These are phyloP conservation scores for Dryobotodes eremita DNA, from an alignment of 2,888 invertebrate species.

Conservation along the genomic window DNA sequence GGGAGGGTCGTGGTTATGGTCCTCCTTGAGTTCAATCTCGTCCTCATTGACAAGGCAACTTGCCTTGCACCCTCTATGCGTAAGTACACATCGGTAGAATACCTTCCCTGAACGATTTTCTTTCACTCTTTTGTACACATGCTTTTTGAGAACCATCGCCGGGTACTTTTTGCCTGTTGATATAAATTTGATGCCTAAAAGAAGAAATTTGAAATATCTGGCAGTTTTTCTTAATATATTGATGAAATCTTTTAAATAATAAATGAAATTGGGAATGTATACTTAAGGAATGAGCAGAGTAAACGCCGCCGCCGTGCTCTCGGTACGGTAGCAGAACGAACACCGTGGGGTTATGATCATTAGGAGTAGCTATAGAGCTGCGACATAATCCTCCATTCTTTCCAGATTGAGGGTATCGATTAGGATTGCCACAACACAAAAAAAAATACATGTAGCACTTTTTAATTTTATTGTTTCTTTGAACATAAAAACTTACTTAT, in stretches of 20 bases:
- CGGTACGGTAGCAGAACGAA: background rate
- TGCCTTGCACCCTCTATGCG: slow-evolving; percentile 73
- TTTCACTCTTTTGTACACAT: slow-evolving; percentile 74
- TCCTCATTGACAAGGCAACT: slow-evolving; percentile 46
- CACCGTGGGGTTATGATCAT: background rate
- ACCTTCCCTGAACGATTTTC: slow-evolving; percentile 71
- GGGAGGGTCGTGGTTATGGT: slow-evolving; percentile 67
- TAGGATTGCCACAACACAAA: background rate
- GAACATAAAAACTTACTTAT: slow-evolving; percentile 8
- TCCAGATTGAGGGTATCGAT: background rate
- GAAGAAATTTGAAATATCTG: slow-evolving; percentile 31
- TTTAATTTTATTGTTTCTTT: slow-evolving; percentile 21
- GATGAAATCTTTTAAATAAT: no score
- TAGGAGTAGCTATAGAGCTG: background rate
- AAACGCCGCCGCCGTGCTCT: background rate
- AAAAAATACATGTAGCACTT: background rate
- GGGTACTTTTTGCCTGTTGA: slow-evolving; percentile 74
- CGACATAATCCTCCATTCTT: background rate
- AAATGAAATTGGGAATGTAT: background rate
- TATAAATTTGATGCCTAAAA: slow-evolving; percentile 65
- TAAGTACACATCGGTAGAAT: slow-evolving; percentile 74
- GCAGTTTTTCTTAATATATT: background rate
- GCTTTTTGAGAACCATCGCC: slow-evolving; percentile 69
- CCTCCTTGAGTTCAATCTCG: slow-evolving; percentile 36
- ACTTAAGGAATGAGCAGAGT: background rate